Evolutionary conservation across 2,113 vertebrate species (phyloP), one percentile per base, ranked within the genome.

Genomic region (Aptenodytes forsteri): DNA sequence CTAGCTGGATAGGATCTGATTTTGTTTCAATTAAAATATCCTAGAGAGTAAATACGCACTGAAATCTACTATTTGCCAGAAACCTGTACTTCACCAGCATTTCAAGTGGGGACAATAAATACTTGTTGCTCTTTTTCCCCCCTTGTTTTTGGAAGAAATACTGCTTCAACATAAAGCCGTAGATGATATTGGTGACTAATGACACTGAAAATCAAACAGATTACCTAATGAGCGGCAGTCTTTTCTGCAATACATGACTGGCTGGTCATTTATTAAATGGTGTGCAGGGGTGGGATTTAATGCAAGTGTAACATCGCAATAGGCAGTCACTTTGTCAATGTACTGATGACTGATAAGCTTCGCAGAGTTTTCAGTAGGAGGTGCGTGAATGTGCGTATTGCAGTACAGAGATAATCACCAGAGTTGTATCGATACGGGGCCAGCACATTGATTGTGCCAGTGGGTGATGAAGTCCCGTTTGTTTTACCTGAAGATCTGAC

Each of bases 361-460:
- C 1, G 4, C 16, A 8, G 55, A 40, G 25, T 40, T 52, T 56
- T 34, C 36, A 10, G 50, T 8, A 30, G 44, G 34, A 23, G 42
- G 6, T 62, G 18, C 2, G 3, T 29, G 42, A 20, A 36, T 11
- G 14, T 22, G 17, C 30, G 36, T 52, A 21, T 56, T 20, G 30
- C 40, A 32, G 8, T 27, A 16, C 16, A 19, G 52, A 12, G 22
- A 23, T 69, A 21, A 10, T 58, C 23, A 36, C 65, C 27, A 13
- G 47, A 76, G 25, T 9, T 36, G 34, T 30, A 5, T 29, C 1
- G 14, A 29, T n/a, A 18, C 0, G 1, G 47, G 32, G 50, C 34
- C 42, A 40, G 50, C 32, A 30, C 5, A 1, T 4, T 4, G 26
- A 9, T 81, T 50, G 58, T 30, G 29, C 72, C 0, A 1, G 8